Percentiles rank a stretch among this genome's conserved stretches.
These are phyloP conservation scores for Cebus imitator DNA, from an alignment of 2,113 vertebrate genomes.

Conservation along the genomic window DNA sequence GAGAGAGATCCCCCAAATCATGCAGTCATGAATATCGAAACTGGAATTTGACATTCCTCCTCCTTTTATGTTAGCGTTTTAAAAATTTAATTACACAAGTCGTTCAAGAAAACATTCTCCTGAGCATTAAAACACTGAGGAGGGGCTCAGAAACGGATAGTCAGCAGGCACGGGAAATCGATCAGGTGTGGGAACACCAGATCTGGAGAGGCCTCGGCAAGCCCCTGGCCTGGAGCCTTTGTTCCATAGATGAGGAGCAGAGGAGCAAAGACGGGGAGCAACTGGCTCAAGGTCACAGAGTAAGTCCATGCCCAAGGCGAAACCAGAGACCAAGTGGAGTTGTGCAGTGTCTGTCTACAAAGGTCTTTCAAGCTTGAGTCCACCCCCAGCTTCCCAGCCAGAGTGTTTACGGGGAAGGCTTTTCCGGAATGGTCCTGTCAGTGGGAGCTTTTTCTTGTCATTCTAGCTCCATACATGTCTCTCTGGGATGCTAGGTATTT, in stretches of 20 bases:
- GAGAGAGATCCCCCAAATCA: not conserved
- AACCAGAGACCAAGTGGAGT: not conserved
- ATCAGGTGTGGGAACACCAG: not conserved
- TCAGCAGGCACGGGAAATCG: not conserved
- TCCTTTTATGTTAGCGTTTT: not conserved
- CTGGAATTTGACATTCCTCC: not conserved
- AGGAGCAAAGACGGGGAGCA: not conserved
- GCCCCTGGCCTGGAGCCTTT: not conserved
- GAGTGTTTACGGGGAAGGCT: not conserved
- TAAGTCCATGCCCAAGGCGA: not conserved
- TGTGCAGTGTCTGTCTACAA: not conserved
- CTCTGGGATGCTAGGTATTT: not conserved
- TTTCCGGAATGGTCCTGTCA: not conserved
- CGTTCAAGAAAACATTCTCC: conserved; percentile 19
- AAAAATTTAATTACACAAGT: not conserved
- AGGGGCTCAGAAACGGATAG: not conserved
- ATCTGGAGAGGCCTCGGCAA: not conserved
- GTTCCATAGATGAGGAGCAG: not conserved
- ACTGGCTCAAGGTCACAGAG: not conserved
- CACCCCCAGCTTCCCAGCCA: not conserved
- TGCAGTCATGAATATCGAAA: not conserved
- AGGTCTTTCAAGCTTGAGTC: not conserved
- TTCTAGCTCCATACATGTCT: not conserved
- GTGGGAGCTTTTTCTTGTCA: not conserved
- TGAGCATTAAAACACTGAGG: not conserved